Evolutionary conservation across 2,797 vertebrate species (phyloP).

Genomic region (Lycodopsis pacificus): DNA sequence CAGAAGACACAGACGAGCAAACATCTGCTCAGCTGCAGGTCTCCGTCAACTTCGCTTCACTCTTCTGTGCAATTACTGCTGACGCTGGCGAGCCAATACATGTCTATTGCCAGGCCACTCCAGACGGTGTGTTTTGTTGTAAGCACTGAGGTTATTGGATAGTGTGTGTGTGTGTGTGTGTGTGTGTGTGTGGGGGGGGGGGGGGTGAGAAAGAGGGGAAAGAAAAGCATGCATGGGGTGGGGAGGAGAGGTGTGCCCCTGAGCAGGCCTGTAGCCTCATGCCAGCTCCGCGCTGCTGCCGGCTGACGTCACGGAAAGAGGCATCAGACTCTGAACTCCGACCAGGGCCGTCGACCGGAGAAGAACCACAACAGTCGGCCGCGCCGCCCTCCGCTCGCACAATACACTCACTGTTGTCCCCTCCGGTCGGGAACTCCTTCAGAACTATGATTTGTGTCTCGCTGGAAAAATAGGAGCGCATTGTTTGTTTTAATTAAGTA

Average conservation of each 20-base stretch:
- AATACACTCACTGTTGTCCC: slow-evolving; percentile 24
- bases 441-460: not conserved
- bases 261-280: slow-evolving; percentile 67
- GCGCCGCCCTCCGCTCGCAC: not conserved
- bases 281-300: slow-evolving; percentile 64
- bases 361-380: slow-evolving; percentile 32
- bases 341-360: slow-evolving; percentile 41
- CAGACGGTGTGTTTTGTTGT: slow-evolving; percentile 19
- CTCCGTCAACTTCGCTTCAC: not conserved
- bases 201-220: not conserved
- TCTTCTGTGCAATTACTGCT: slow-evolving; percentile 14
- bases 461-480: not conserved
- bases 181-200: not conserved
- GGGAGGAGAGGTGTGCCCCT: slow-evolving; percentile 57
- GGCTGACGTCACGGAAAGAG: slow-evolving; percentile 85
- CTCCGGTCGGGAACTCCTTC: slow-evolving; percentile 5
- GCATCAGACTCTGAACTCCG: slow-evolving; percentile 73
- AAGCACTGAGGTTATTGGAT: no score
- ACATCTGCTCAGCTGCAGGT: not conserved
- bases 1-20: not conserved
- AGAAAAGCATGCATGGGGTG: slow-evolving; percentile 15
- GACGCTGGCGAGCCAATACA: slow-evolving; percentile 20
- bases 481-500: not conserved
- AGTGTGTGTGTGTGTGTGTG: slow-evolving; percentile 15
- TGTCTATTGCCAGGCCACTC: slow-evolving; percentile 31